Evolutionary conservation across 1,140 invertebrate genomes (phyloP).

Genomic region (Thalassaphorura encarpata): DNA sequence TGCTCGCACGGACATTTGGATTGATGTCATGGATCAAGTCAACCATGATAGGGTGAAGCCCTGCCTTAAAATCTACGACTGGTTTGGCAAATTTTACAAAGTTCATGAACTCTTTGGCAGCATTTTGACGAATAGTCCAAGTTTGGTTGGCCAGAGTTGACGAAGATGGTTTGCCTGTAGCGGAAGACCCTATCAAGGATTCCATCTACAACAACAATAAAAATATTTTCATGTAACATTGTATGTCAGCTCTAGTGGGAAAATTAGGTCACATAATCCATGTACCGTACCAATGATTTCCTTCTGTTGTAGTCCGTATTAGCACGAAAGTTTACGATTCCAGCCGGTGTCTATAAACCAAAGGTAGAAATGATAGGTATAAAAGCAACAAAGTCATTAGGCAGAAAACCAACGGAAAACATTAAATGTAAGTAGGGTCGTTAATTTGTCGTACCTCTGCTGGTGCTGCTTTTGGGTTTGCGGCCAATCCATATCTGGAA

Average conservation of each 20-base stretch:
- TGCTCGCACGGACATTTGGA: constrained; percentile 14
- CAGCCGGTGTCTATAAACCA: constrained; percentile 11
- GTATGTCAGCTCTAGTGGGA: too few species aligned
- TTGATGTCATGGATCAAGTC: constrained; percentile 26
- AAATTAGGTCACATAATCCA: too few species aligned
- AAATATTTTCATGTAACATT: too few species aligned
- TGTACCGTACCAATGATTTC: constrained; percentile 17
- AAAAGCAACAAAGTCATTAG: not conserved
- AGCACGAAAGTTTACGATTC: constrained; percentile 21
- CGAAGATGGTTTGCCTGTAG: too few species aligned
- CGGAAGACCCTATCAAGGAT: constrained; percentile 7
- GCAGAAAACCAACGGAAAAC: not conserved
- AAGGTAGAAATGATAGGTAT: too few species aligned
- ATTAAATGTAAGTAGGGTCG: too few species aligned
- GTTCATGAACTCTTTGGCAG: constrained; percentile 16
- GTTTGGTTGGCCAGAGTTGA: too few species aligned
- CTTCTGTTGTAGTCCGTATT: constrained; percentile 22
- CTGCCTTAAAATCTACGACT: constrained; percentile 23
- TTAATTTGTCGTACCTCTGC: not conserved
- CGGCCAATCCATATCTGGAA: constrained; percentile 8
- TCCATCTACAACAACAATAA: constrained; percentile 6
- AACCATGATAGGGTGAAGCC: constrained; percentile 18
- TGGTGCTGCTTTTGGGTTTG: not conserved
- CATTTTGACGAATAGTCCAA: constrained; percentile 10
- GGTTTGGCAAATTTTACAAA: constrained; percentile 22